These are phyloP conservation scores for Sapayoa aenigma DNA, from an alignment of 2,113 vertebrate species.

Conservation along the genomic window DNA sequence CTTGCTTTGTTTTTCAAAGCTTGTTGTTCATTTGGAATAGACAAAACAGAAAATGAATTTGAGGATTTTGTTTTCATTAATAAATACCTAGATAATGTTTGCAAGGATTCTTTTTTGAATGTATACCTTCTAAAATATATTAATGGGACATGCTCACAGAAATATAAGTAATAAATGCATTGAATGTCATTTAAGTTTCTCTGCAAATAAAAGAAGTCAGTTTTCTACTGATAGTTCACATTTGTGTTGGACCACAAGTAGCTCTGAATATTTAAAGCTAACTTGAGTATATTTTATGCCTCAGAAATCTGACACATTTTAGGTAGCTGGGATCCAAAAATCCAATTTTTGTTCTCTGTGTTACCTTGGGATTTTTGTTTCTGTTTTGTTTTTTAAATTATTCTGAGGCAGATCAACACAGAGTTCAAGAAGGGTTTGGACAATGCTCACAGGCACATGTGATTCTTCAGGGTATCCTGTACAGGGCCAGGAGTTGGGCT, in stretches of 20 bases:
- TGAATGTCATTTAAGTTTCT: neutral
- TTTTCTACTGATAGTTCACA: neutral
- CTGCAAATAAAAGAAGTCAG: neutral
- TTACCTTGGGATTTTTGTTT: neutral
- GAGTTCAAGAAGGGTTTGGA: neutral
- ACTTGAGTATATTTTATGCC: neutral
- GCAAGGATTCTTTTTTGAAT: neutral
- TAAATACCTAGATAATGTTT: neutral
- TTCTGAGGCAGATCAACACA: neutral
- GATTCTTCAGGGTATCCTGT: neutral
- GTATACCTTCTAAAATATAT: neutral
- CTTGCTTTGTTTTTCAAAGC: neutral
- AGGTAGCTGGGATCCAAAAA: neutral
- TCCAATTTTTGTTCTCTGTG: fast-evolving
- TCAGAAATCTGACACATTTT: neutral
- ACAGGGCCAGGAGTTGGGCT: neutral
- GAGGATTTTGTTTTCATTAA: neutral
- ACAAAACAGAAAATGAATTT: neutral
- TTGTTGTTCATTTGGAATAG: neutral
- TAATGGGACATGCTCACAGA: neutral
- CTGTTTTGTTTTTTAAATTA: neutral
- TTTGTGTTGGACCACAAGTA: neutral
- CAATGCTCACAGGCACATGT: neutral
- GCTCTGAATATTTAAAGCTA: neutral
- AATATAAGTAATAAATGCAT: neutral